Evolutionary conservation across 2,888 invertebrate species (phyloP), one percentile per base, ranked within the genome.

Genomic region (Timema podura): DNA sequence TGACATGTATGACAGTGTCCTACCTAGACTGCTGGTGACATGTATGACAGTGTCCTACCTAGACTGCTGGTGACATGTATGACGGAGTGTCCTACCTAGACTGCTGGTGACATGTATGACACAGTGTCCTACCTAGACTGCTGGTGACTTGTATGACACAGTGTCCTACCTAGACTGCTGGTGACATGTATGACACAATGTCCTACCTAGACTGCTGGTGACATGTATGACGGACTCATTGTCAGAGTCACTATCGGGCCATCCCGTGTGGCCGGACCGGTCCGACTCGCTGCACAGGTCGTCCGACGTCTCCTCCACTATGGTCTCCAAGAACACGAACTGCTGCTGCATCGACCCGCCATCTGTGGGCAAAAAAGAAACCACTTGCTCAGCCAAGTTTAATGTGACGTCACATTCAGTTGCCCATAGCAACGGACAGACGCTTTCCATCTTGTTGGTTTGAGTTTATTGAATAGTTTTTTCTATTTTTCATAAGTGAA

Each of bases 281-380:
- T 89, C 89, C 72, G 89, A 88, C 79, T 91, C 91, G 72, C 90
- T 90, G 74, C 89, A 87, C 75, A 91, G 83, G 79, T 94, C 93
- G 82, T 94, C 93, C 76, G 92, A 92, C 16, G 93, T 93, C 82
- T 94, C 94, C 82, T 94, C 94, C 78, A 92, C 86, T 80, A 94
- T 94, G 46, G 94, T 93, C 82, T 94, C 93, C 83, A 93, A 85
- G 81, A 90, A 90, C 79, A 89, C 85, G 76, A 85, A 85, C 76
- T 88, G 87, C 77, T 87, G 86, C 77, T 65, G 70, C 65, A 65
- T 59, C 44, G 69, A 48, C 66, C 47, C 69, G 65, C 65, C 69
- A 69, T 69, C 69, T 69, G 59, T 64, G 45, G 47, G 57, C 59
- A 65, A 1, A 16, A n/a, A 16, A 10, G 49, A 13, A 61, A 68